Percentiles rank a stretch among this genome's conserved stretches.
phyloP scores from a whole-genome alignment of 2,888 invertebrate species.

The Allolobophora icterica region DNA sequence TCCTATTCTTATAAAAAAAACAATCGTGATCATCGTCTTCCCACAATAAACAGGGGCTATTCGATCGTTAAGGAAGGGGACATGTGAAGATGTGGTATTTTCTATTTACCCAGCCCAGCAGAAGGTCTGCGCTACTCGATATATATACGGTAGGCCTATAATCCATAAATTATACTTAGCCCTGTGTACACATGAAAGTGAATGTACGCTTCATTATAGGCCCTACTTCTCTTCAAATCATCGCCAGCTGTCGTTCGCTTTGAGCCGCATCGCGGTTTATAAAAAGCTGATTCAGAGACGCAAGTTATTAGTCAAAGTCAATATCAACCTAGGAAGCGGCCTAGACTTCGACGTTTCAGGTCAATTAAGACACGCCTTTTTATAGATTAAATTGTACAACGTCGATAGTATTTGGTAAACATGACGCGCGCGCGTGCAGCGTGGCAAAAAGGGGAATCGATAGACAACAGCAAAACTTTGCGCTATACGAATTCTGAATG shows the following conservation, averaged over 20 bases:
- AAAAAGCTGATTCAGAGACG: not conserved
- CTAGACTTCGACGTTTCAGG: not conserved
- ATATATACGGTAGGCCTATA: too few species aligned
- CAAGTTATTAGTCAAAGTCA: conserved; percentile 17
- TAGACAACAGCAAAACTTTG: not conserved
- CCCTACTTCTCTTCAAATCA: not conserved
- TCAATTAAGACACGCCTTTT: not conserved
- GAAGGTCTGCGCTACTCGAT: too few species aligned
- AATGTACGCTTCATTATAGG: not conserved
- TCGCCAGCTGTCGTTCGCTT: not conserved
- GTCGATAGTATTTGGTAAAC: not conserved
- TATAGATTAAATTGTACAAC: not conserved
- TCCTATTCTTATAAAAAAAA: too few species aligned
- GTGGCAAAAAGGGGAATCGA: not conserved
- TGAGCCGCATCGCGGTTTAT: not conserved
- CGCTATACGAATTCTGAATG: not conserved
- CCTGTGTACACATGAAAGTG: not conserved
- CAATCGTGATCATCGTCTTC: too few species aligned
- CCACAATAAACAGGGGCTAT: too few species aligned
- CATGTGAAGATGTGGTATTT: not conserved
- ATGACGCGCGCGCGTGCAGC: not conserved
- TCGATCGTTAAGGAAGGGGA: not conserved
- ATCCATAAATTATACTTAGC: too few species aligned
- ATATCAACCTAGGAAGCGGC: not conserved
- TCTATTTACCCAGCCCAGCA: not conserved